Base-by-base conservation (phyloP, 2,888 invertebrate genomes). In the Drosophila trichaetosa region DNA sequence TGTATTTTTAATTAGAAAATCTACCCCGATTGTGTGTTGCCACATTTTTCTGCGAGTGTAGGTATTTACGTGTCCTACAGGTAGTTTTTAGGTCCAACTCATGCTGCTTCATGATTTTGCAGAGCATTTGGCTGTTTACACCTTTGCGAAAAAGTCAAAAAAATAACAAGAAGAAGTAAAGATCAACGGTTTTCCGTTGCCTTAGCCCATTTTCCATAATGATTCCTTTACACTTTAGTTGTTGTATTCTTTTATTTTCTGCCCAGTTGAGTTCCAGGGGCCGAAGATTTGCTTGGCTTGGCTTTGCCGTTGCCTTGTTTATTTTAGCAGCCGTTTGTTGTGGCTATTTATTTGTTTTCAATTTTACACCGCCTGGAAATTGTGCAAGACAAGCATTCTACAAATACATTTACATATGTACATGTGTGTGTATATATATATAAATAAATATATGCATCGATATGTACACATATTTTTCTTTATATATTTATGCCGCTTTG, bases 281-380 rank as follows among this genome's bases (percentile, higher is more conserved):
- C 11, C 53, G 34, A 52, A 48, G 18, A 38, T 36, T 33, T 56
- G 54, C 71, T 57, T 49, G n/a, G 13, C 40, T 66, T 53, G 4
- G n/a, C 7, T 16, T 18, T 53, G 27, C 51, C 11, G 24, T 29
- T 62, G 62, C 58, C 66, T 67, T 84, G 85, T 84, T 84, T 84
- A 80, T 84, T 82, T 87, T 79, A 73, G 57, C 85, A 65, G 61
- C 33, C 80, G 84, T 82, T 87, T 77, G 71, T 85, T 87, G 80
- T 73, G 83, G 75, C 79, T 81, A 76, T 81, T 85, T 87, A 84
- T 89, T 87, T 87, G 73, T 80, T 84, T 84, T 87, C 57, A 72
- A 73, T 89, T 81, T 81, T 76, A 73, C 81, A 74, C 71, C 46
- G 68, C 63, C 69, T 71, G 33, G n/a, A 83, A 60, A 89, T 85